Evolutionary conservation across 2,113 vertebrate genomes (phyloP).

Genomic region (Nestor notabilis): DNA sequence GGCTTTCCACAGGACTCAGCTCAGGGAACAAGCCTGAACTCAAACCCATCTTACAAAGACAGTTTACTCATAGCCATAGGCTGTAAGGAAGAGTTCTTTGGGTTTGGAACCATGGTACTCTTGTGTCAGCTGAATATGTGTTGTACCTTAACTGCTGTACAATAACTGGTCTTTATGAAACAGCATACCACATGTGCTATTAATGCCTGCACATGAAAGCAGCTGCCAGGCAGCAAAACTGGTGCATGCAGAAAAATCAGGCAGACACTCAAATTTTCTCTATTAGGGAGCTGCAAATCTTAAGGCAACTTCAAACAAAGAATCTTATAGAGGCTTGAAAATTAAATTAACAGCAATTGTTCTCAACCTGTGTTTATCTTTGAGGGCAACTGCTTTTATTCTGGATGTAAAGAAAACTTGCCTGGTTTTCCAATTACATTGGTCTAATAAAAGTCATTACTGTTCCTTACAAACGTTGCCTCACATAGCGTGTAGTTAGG

Average conservation of each 20-base stretch:
- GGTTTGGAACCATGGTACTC: not conserved
- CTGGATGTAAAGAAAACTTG: not conserved
- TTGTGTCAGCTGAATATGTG: not conserved
- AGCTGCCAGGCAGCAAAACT: not conserved
- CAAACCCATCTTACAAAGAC: not conserved
- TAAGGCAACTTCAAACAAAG: not conserved
- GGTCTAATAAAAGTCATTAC: not conserved
- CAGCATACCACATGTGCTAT: not conserved
- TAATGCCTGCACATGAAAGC: constrained; percentile 3
- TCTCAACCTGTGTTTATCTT: not conserved
- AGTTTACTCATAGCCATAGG: not conserved
- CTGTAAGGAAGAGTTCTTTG: not conserved
- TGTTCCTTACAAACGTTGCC: not conserved
- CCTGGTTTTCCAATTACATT: not conserved
- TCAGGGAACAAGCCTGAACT: constrained; percentile 9
- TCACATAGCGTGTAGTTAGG: not conserved
- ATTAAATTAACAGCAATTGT: not conserved
- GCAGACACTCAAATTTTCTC: not conserved
- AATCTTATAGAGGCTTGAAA: not conserved
- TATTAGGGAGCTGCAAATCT: not conserved
- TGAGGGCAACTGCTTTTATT: not conserved
- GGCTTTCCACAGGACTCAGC: not conserved
- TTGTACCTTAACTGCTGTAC: not conserved
- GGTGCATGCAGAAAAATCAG: not conserved
- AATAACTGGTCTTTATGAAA: not conserved